Conservation (phyloP, 2,797 vertebrate species). For the Ciconia nigra region DNA sequence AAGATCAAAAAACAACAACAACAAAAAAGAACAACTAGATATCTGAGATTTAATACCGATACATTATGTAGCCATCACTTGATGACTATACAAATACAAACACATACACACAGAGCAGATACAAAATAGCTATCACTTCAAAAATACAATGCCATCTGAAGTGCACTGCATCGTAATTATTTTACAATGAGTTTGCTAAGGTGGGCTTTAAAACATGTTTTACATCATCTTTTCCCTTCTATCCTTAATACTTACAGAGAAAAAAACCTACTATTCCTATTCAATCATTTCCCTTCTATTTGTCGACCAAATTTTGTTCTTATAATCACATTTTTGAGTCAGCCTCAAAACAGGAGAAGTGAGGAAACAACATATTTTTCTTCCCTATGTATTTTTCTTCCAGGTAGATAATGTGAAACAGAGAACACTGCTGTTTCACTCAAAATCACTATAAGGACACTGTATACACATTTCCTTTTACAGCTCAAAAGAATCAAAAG, state of each 20-base stretch:
- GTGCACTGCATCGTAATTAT: neutral
- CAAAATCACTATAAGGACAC: neutral
- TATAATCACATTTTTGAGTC: neutral
- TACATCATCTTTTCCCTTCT: neutral
- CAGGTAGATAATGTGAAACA: neutral
- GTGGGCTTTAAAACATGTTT: neutral
- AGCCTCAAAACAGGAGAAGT: neutral
- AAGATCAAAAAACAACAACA: neutral
- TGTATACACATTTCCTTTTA: neutral
- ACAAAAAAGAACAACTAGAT: neutral
- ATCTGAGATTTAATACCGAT: neutral
- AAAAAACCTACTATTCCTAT: neutral
- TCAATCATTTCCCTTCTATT: neutral
- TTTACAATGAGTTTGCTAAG: neutral
- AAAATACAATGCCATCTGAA: neutral
- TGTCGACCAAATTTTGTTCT: neutral
- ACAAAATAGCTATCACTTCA: neutral
- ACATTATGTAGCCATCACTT: neutral
- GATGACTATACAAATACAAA: neutral
- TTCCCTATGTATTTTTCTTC: neutral
- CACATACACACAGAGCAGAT: neutral
- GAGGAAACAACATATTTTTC: neutral
- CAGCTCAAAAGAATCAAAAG: neutral
- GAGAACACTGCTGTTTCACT: neutral
- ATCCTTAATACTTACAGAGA: neutral